Conservation (phyloP, 1,140 invertebrate species). For the Frieseomelitta varia region DNA sequence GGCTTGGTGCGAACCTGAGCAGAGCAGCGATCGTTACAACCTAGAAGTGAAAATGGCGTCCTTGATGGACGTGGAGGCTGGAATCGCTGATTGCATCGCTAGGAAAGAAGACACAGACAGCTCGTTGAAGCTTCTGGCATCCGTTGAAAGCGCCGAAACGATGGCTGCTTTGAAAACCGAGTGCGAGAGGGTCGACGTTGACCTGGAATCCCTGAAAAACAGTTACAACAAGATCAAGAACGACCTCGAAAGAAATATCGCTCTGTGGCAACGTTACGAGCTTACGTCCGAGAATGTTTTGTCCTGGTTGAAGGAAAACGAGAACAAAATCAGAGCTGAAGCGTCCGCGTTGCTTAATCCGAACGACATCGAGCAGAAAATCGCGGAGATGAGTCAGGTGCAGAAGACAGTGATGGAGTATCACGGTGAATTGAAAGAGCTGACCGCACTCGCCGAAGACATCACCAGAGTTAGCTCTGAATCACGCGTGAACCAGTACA, state of each 20-base stretch:
- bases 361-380: slow-evolving; percentile 87
- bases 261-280: slow-evolving; percentile 92
- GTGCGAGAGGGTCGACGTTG: slow-evolving; percentile 85
- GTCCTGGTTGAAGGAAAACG: slow-evolving; percentile 93
- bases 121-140: slow-evolving; percentile 85
- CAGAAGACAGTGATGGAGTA: slow-evolving; percentile 86
- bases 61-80: slow-evolving; percentile 89
- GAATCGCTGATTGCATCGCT: slow-evolving; percentile 86
- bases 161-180: slow-evolving; percentile 85
- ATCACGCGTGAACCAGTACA: slow-evolving; percentile 90
- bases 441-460: slow-evolving; percentile 87
- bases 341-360: slow-evolving; percentile 87
- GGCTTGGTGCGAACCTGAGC: slow-evolving; percentile 94
- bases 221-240: slow-evolving; percentile 87
- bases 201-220: slow-evolving; percentile 87
- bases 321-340: slow-evolving; percentile 89
- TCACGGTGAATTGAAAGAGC: slow-evolving; percentile 85
- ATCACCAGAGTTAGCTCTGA: slow-evolving; percentile 91
- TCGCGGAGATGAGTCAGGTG: slow-evolving; percentile 86
- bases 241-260: slow-evolving; percentile 88
- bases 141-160: slow-evolving; percentile 87
- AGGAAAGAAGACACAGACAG: slow-evolving; percentile 87
- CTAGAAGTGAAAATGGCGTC: slow-evolving; percentile 95
- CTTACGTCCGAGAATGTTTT: slow-evolving; percentile 88
- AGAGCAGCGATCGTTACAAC: slow-evolving; percentile 93